Percentiles rank a stretch among this genome's conserved stretches.
Evolutionary conservation across 1,140 invertebrate genomes (phyloP).

Genomic region (Amyelois transitella): DNA sequence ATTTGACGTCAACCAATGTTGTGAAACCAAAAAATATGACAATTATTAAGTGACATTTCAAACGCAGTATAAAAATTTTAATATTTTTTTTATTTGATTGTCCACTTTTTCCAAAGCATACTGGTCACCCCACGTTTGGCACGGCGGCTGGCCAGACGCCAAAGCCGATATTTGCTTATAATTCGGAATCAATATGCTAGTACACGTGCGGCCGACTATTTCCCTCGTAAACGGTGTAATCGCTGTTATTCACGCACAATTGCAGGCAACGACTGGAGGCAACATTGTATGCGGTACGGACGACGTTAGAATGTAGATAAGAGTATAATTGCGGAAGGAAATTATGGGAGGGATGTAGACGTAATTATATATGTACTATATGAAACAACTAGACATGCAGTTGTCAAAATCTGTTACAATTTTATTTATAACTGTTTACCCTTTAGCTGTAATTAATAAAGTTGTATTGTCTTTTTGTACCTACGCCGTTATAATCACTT

Average conservation of each 20-base stretch:
- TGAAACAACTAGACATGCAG: too few species aligned
- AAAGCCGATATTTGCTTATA: slow-evolving; percentile 67
- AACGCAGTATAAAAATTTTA: background rate
- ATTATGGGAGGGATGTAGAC: background rate
- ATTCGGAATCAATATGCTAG: slow-evolving; percentile 70
- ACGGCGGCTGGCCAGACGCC: slow-evolving; percentile 45
- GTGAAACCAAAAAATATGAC: too few species aligned
- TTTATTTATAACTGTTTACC: background rate
- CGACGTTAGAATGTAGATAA: background rate
- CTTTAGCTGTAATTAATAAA: background rate
- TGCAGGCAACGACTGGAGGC: slow-evolving; percentile 16
- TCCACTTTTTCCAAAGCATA: background rate
- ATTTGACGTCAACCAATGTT: too few species aligned
- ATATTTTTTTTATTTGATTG: background rate
- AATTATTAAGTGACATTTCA: background rate
- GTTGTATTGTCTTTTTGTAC: background rate
- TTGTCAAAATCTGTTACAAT: too few species aligned
- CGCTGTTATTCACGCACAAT: slow-evolving; percentile 56
- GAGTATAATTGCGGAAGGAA: background rate
- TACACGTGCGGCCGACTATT: slow-evolving; percentile 65
- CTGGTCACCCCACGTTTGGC: slow-evolving; percentile 41
- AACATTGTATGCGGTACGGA: background rate
- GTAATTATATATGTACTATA: too few species aligned
- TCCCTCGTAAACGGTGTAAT: slow-evolving; percentile 63
- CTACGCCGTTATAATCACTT: background rate